phyloP scores from a whole-genome alignment of 2,797 vertebrate genomes.

The Hybognathus amarus region DNA sequence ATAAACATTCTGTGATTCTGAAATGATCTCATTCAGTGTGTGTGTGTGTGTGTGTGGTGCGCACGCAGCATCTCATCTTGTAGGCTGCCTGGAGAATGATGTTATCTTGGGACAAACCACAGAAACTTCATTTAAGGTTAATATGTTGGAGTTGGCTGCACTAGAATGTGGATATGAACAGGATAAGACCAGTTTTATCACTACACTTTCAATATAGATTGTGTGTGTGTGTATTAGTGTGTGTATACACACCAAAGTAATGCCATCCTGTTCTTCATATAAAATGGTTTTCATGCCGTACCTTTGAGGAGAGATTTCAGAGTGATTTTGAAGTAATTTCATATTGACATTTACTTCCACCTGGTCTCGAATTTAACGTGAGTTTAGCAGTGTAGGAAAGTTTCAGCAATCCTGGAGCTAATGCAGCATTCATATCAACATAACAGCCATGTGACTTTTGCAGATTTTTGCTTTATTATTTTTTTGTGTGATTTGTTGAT shows the following conservation, averaged over 20 bases:
- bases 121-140: constrained; percentile 43
- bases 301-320: constrained; percentile 22
- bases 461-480: not conserved
- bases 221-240: not conserved
- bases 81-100: constrained; percentile 40
- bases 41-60: constrained; percentile 4
- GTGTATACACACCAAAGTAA: not conserved
- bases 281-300: constrained; percentile 10
- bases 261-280: not conserved
- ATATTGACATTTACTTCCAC: constrained; percentile 25
- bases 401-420: constrained; percentile 23
- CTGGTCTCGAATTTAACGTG: not conserved
- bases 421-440: constrained; percentile 20
- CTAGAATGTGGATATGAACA: constrained; percentile 30
- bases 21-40: constrained; percentile 31
- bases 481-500: not conserved
- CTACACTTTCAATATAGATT: constrained; percentile 5
- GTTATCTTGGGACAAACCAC: constrained; percentile 19
- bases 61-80: constrained; percentile 2
- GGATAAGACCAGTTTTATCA: constrained; percentile 33
- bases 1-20: constrained; percentile 47
- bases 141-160: constrained; percentile 28
- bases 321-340: constrained; percentile 12
- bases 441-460: not conserved
- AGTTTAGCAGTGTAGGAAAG: not conserved